Conservation (phyloP, 2,113 vertebrate genomes). For the Myrmecobius fasciatus region DNA sequence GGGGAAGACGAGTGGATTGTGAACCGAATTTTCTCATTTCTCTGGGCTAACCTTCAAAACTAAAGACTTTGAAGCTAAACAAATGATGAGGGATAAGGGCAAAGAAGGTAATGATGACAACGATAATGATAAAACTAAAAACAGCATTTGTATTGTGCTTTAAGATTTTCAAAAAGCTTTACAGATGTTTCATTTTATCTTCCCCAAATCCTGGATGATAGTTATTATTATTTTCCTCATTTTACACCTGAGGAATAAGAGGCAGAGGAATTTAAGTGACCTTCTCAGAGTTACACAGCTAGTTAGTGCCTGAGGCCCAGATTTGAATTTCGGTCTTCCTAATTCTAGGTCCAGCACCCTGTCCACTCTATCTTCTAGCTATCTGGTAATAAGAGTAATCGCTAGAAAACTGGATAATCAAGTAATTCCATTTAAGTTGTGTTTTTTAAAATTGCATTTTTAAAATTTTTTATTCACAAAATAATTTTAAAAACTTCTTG, state of each 20-base stretch:
- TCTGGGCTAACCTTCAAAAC: not conserved
- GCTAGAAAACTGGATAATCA: not conserved
- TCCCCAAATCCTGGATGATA: not conserved
- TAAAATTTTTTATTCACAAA: not conserved
- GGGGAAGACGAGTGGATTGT: not conserved
- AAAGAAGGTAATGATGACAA: not conserved
- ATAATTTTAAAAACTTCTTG: not conserved
- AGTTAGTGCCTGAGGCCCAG: not conserved
- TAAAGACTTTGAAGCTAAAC: not conserved
- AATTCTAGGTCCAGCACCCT: not conserved
- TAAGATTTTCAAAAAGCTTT: not conserved
- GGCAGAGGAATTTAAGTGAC: not conserved
- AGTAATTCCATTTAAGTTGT: not conserved
- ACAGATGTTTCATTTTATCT: not conserved
- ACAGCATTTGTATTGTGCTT: not conserved
- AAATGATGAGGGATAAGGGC: not conserved
- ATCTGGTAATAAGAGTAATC: not conserved
- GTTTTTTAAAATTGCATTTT: not conserved
- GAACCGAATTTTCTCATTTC: not conserved
- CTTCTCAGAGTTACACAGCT: not conserved
- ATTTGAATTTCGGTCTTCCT: not conserved
- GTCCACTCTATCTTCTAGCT: not conserved
- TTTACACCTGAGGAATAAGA: not conserved
- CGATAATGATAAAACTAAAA: not conserved
- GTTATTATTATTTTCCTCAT: not conserved